These are phyloP conservation scores for Ariolimax columbianus DNA, from an alignment of 2,888 invertebrate genomes.

Conservation along the genomic window DNA sequence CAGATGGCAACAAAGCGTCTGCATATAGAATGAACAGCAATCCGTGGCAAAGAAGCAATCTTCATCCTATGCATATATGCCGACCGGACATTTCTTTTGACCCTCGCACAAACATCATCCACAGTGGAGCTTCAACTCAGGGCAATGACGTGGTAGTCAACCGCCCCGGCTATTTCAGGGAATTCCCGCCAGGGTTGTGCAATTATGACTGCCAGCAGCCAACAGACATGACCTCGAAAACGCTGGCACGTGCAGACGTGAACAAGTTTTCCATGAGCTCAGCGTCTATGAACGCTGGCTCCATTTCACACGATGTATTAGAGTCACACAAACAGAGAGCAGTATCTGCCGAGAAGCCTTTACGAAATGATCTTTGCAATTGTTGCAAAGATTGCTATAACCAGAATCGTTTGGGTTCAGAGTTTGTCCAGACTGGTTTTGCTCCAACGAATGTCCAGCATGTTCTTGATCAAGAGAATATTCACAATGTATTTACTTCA, in stretches of 20 bases:
- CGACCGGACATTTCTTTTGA: not conserved
- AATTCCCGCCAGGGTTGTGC: not conserved
- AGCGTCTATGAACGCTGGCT: not conserved
- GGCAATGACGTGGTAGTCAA: slow-evolving; percentile 33
- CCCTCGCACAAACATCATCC: not conserved
- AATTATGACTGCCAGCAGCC: not conserved
- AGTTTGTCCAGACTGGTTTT: too few relatives aligned
- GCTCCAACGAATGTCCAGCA: too few relatives aligned
- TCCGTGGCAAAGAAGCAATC: not conserved
- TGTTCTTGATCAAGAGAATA: too few relatives aligned
- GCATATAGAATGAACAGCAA: too few relatives aligned
- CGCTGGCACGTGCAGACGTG: not conserved
- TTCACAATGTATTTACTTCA: too few relatives aligned
- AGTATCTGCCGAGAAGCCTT: too few relatives aligned
- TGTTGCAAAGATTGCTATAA: too few relatives aligned
- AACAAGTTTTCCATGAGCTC: not conserved
- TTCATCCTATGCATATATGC: not conserved
- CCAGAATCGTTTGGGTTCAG: too few relatives aligned
- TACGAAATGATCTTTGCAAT: too few relatives aligned
- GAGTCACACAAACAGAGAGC: not conserved
- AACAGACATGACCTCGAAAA: not conserved
- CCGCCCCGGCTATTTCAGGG: not conserved
- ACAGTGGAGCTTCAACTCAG: not conserved
- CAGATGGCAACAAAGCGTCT: not conserved
- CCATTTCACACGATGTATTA: not conserved